These are phyloP conservation scores for Augiades crinisus DNA, from an alignment of 2,888 invertebrate species.

Conservation along the genomic window DNA sequence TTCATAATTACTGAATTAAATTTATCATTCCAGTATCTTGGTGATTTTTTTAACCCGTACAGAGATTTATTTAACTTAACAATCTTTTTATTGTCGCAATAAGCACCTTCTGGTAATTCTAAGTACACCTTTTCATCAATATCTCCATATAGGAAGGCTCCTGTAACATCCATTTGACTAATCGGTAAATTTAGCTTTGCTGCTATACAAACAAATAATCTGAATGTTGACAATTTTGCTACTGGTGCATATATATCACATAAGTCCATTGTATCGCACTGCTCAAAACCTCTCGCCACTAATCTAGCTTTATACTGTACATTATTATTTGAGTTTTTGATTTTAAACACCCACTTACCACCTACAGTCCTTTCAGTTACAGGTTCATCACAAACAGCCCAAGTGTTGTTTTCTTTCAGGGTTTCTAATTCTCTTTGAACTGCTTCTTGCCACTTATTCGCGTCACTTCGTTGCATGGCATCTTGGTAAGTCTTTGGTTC, in stretches of 20 bases:
- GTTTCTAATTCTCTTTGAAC: conserved; percentile 26
- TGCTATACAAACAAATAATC: conserved; percentile 29
- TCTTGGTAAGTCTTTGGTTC: conserved; percentile 30
- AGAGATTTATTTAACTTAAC: conserved; percentile 28
- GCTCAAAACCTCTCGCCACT: conserved; percentile 37
- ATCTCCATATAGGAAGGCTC: conserved; percentile 31
- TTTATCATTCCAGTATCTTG: conserved; percentile 33
- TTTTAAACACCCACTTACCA: conserved; percentile 37
- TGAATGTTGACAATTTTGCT: conserved; percentile 31
- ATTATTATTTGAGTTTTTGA: conserved; percentile 25
- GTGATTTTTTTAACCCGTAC: conserved; percentile 30
- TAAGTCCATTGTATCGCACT: conserved; percentile 27
- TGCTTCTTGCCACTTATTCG: conserved; percentile 27
- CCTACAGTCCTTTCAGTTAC: conserved; percentile 24
- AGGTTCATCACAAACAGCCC: conserved; percentile 18
- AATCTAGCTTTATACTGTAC: conserved; percentile 37
- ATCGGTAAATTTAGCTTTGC: conserved; percentile 28
- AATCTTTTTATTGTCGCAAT: conserved; percentile 20
- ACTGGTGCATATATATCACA: conserved; percentile 31
- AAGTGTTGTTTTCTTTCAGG: conserved; percentile 27
- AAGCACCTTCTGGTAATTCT: conserved; percentile 29
- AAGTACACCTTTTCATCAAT: conserved; percentile 29
- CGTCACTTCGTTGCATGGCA: conserved; percentile 28
- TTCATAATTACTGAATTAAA: conserved; percentile 31
- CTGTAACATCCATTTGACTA: conserved; percentile 31